Evolutionary conservation across 1,140 invertebrate species (phyloP), one percentile per base, ranked within the genome.

Genomic region (Drosophila parvula): DNA sequence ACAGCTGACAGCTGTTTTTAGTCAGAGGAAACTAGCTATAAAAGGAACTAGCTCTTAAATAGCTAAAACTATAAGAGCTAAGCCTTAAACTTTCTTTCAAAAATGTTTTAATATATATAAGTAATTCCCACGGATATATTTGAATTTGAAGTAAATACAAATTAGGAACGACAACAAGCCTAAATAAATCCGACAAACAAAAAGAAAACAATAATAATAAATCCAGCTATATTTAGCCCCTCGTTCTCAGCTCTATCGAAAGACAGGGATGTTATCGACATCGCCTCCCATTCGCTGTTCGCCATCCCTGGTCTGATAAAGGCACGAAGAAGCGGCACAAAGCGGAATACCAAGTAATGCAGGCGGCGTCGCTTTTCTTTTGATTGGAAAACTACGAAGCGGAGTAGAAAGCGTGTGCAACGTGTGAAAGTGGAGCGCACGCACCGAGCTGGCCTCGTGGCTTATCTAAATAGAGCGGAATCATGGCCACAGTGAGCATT

Each of bases 291-390:
- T 55, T 56, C 38, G n/a, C 4, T 56, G 12, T 4, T 6, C 1
- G 45, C 40, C 62, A 64, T 57, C 56, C 27, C 59, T 61, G 59
- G 32, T 63, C 62, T 86, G 83, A 86, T 86, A 86, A 89, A 85
- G 81, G 56, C 68, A 53, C 59, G 83, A 89, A 88, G 58, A 78
- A 88, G 83, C 83, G 83, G 83, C 83, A 80, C 77, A 81, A 85
- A 74, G 65, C 58, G 51, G 76, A 82, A 63, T 56, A 50, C 48
- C 30, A 44, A 67, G 34, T 48, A 89, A 89, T 89, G 84, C 83
- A 80, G 77, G 79, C 75, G 32, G 82, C 82, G 80, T 88, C 83
- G 79, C 27, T 89, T 86, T 84, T 80, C 81, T 47, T 75, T 78
- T 60, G 68, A 61, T 60, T 48, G 41, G 48, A 61, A 65, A 77